Percentiles rank a stretch among this genome's conserved stretches.
These are phyloP conservation scores for Gallinago jamesoni DNA, from an alignment of 2,113 vertebrate genomes.

Conservation along the genomic window DNA sequence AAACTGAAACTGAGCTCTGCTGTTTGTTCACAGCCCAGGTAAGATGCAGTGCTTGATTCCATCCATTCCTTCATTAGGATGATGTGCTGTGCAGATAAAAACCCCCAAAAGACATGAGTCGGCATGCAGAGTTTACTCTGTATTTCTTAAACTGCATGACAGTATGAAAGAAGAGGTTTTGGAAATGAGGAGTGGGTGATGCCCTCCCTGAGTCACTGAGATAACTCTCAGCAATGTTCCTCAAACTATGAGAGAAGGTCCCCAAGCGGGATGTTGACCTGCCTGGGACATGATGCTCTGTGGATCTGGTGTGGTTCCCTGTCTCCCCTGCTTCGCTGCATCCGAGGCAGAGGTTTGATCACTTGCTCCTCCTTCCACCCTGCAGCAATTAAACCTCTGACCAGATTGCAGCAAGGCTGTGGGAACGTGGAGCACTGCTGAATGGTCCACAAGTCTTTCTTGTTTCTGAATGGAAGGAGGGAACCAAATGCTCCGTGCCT, in stretches of 20 bases:
- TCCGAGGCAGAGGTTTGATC: background rate
- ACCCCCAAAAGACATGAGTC: background rate
- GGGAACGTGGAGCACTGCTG: background rate
- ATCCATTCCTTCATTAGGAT: background rate
- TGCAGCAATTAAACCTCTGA: rapidly evolving
- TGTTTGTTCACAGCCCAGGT: slow-evolving; percentile 33
- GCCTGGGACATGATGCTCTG: too few species aligned
- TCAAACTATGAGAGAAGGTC: background rate
- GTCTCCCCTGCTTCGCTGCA: rapidly evolving
- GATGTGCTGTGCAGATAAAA: background rate
- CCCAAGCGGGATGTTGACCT: rapidly evolving
- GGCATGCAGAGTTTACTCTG: background rate
- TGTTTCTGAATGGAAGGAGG: background rate
- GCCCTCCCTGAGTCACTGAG: background rate
- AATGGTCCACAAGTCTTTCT: background rate
- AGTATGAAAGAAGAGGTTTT: background rate
- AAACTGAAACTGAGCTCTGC: slow-evolving; percentile 24
- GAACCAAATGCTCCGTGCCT: background rate
- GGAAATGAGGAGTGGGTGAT: background rate
- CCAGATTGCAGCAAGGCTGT: background rate
- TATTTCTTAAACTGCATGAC: background rate
- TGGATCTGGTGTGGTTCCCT: background rate
- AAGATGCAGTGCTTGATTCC: background rate
- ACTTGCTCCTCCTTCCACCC: background rate
- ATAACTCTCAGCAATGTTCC: background rate